Evolutionary conservation across 2,797 vertebrate species (phyloP), one percentile per base, ranked within the genome.

Genomic region (Coregonus sp.): DNA sequence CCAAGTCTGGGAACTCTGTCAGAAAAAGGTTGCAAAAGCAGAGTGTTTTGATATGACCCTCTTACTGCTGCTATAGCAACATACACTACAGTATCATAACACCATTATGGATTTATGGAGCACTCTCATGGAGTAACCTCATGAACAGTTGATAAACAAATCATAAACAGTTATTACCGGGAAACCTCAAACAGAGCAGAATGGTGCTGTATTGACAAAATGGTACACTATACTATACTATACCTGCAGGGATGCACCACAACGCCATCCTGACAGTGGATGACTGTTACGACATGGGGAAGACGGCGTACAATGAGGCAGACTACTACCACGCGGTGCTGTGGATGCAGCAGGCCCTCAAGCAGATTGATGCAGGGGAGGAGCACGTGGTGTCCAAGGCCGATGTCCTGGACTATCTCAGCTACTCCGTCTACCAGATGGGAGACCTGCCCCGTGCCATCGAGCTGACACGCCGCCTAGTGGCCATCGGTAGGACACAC

Each of bases 381-480:
- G 95, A 97, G 25, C 90, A 94, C 1, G 79, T 85, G 25, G 80
- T 92, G n/a, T 80, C 91, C 83, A 99, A 98, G 89, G 92, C 89
- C 0, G 95, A 97, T 67, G 94, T 97, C 83, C 87, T 99, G 56
- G 98, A 99, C 90, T 99, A 99, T 86, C 96, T 99, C 84, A 99
- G 98, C 91, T 99, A 99, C 76, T 97, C 98, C 0, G 97, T 99
- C 70, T 99, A 98, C 94, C 97, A 99, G 86, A 92, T 99, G 92
- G 97, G 96, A 5, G 98, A 99, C 86, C 85, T 98, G n/a, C 93
- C 94, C 25, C 94, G 98, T 7, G 97, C 98, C 18, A 90, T 98
- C 67, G 96, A 98, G 83, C 97, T 99, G 69, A 99, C 98, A 16
- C 94, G 96, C 0, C 92, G 96, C 0, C 93, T 99, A 61, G 92